Evolutionary conservation across 2,888 invertebrate genomes (phyloP).

Genomic region (Bellardia bayeri): DNA sequence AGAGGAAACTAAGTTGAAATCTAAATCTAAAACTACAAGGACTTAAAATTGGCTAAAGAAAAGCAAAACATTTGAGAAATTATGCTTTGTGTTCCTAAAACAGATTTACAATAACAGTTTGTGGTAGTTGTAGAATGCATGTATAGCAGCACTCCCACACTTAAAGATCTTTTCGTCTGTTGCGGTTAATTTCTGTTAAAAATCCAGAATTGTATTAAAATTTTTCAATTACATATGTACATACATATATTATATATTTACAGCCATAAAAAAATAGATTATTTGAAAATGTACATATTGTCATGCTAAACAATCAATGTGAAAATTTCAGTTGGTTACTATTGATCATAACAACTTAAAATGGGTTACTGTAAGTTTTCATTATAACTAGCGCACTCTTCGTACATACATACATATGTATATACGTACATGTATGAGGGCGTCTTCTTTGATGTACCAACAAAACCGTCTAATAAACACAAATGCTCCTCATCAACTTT

Average conservation of each 20-base stretch:
- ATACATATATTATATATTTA: background rate
- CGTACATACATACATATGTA: no score
- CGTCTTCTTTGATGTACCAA: no score
- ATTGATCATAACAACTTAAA: no score
- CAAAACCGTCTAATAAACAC: background rate
- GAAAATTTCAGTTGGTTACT: no score
- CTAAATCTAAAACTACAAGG: background rate
- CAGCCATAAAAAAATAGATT: no score
- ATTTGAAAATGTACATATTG: no score
- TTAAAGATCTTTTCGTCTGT: background rate
- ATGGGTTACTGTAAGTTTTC: no score
- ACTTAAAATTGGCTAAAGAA: conserved; percentile 15
- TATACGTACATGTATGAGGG: no score
- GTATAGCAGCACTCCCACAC: background rate
- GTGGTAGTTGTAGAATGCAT: background rate
- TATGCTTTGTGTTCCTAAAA: background rate
- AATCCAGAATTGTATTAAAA: background rate
- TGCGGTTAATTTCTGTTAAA: background rate
- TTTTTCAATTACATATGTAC: background rate
- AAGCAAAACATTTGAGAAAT: background rate
- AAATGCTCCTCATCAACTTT: conserved; percentile 30
- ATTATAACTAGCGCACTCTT: no score
- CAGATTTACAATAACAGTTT: background rate
- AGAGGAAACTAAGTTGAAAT: background rate
- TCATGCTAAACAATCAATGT: no score